Evolutionary conservation across 2,113 vertebrate genomes (phyloP).

Genomic region (Chauna torquata): DNA sequence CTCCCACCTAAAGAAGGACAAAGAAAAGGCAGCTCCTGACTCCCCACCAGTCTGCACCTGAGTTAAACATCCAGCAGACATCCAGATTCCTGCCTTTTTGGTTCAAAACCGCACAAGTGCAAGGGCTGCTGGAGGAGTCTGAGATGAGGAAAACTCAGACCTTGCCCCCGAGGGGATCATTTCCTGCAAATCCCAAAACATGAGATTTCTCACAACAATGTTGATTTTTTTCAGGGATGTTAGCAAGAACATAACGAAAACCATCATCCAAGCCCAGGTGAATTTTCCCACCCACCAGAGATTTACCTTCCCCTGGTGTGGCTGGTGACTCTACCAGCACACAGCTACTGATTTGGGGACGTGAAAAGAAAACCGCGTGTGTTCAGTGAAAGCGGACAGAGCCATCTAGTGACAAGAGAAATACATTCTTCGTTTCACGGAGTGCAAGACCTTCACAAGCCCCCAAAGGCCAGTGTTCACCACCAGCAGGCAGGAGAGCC

Average conservation of each 20-base stretch:
- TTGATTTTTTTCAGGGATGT: neutral
- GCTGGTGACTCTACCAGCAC: neutral
- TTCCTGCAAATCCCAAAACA: neutral
- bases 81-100: neutral
- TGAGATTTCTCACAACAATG: neutral
- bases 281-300: neutral
- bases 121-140: neutral
- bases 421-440: neutral
- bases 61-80: neutral
- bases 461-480: neutral
- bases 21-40: neutral
- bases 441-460: neutral
- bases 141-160: neutral
- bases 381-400: conserved; percentile 16
- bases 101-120: neutral
- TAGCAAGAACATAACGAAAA: neutral
- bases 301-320: neutral
- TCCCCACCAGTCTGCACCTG: neutral
- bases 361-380: accelerated
- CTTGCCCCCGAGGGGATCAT: accelerated
- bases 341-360: neutral
- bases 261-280: neutral
- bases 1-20: neutral
- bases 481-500: neutral
- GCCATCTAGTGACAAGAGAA: conserved; percentile 75